Evolutionary conservation across 2,113 vertebrate genomes (phyloP).

Genomic region (Misgurnus anguillicaudatus): DNA sequence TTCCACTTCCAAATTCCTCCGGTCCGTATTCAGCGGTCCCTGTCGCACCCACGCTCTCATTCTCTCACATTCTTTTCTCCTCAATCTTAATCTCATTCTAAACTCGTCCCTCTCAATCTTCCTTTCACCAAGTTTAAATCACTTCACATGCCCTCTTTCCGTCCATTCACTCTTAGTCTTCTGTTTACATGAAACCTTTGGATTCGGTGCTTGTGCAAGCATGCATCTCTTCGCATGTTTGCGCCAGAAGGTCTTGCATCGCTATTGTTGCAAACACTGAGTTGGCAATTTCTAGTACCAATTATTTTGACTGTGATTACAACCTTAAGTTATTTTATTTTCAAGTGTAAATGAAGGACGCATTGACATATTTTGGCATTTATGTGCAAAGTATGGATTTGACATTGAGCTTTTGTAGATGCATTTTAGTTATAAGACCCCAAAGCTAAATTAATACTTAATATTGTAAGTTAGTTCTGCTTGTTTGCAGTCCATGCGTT

Average conservation of each 20-base stretch:
- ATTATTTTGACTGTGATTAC: neutral
- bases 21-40: neutral
- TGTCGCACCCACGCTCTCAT: slow-evolving; percentile 5
- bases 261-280: slow-evolving; percentile 3
- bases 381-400: too few species aligned
- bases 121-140: neutral
- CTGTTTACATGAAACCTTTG: neutral
- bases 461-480: neutral
- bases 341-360: neutral
- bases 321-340: slow-evolving; percentile 8
- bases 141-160: neutral
- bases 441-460: too few species aligned
- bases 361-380: neutral
- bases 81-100: neutral
- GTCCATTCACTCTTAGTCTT: neutral
- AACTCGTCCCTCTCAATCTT: neutral
- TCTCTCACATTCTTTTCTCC: neutral
- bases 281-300: neutral
- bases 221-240: neutral
- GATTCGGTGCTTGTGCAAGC: neutral
- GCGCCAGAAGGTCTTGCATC: neutral
- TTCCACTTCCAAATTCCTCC: slow-evolving; percentile 1
- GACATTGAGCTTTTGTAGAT: too few species aligned
- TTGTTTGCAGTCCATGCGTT: neutral
- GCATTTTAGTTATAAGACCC: too few species aligned